phyloP scores from a whole-genome alignment of 1,140 invertebrate genomes.

The Nymphalis io region DNA sequence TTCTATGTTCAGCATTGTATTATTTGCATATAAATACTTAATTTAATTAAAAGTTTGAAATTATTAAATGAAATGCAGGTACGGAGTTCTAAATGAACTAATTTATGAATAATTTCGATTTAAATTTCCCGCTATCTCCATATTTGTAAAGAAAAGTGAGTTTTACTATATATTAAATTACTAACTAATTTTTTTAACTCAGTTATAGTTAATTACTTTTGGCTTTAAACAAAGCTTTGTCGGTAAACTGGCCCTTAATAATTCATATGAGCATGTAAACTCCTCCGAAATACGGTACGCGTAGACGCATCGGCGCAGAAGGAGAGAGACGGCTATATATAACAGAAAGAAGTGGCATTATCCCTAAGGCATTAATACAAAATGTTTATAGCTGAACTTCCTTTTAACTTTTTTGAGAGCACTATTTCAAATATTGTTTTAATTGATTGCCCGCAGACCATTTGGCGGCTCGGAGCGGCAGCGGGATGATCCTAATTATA shows the following conservation, averaged over 20 bases:
- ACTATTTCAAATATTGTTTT: slow-evolving; percentile 79
- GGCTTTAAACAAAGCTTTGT: slow-evolving; percentile 74
- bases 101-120: neutral
- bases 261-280: slow-evolving; percentile 63
- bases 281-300: slow-evolving; percentile 54
- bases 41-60: slow-evolving; percentile 25
- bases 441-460: slow-evolving; percentile 74
- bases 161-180: slow-evolving; percentile 7
- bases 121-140: neutral
- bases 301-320: slow-evolving; percentile 70
- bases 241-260: slow-evolving; percentile 67
- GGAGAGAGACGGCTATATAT: slow-evolving; percentile 46
- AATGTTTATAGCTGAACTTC: slow-evolving; percentile 71
- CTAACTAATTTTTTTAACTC: slow-evolving; percentile 59
- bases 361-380: slow-evolving; percentile 55
- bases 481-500: slow-evolving; percentile 58
- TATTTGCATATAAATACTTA: slow-evolving; percentile 38
- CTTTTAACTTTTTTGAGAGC: slow-evolving; percentile 68
- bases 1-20: slow-evolving; percentile 26
- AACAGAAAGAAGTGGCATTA: slow-evolving; percentile 38
- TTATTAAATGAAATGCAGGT: neutral
- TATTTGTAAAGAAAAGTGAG: neutral
- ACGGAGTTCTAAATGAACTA: neutral
- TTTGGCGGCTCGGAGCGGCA: slow-evolving; percentile 57
- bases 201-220: slow-evolving; percentile 74